Evolutionary conservation across 2,113 vertebrate species (phyloP).

Genomic region (Cyanistes caeruleus): DNA sequence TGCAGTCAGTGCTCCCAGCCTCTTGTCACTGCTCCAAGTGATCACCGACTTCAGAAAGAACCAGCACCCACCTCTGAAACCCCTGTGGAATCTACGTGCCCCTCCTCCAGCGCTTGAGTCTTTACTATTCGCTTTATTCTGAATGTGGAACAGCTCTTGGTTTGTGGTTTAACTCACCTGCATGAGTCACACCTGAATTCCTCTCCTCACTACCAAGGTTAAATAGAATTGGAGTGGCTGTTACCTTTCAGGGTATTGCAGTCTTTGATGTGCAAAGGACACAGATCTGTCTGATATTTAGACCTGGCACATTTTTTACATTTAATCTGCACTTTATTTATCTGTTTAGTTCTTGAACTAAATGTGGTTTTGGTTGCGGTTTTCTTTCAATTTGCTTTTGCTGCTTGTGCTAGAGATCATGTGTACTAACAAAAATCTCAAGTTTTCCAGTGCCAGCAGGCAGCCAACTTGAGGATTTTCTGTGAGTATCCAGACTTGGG

Average conservation of each 20-base stretch:
- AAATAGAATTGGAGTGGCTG: neutral
- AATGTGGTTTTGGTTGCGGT: neutral
- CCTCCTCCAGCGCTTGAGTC: neutral
- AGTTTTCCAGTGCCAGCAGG: neutral
- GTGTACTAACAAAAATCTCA: neutral
- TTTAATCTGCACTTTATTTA: neutral
- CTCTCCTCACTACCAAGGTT: neutral
- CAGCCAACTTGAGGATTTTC: neutral
- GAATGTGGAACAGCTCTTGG: neutral
- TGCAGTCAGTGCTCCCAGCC: neutral
- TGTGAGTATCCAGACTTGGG: neutral
- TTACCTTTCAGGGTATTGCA: neutral
- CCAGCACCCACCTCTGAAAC: neutral
- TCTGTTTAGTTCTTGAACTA: neutral
- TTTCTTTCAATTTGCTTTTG: neutral
- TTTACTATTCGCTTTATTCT: neutral
- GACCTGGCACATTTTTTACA: neutral
- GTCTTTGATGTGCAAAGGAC: constrained; percentile 15
- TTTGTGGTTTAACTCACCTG: neutral
- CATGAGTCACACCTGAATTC: neutral
- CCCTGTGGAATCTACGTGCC: neutral
- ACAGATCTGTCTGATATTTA: neutral
- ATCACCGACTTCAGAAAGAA: neutral
- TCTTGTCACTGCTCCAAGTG: neutral
- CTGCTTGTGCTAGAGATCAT: neutral